Percentiles rank a stretch among this genome's conserved stretches.
phyloP scores from a whole-genome alignment of 2,797 vertebrate species.

The Forpus xanthops region DNA sequence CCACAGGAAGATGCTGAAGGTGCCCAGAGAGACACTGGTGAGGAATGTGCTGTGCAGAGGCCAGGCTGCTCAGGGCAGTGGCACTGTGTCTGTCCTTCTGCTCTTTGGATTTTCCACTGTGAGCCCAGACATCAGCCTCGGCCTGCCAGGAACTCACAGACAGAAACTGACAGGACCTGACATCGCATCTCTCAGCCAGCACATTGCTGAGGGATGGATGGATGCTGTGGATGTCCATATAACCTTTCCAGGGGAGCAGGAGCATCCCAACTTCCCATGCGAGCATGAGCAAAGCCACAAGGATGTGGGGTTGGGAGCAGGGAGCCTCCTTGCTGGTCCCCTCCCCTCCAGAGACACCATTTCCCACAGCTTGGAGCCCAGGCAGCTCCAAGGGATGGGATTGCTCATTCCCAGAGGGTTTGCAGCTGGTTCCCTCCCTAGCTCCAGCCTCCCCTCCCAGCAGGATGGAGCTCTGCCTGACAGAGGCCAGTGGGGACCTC shows the following conservation, averaged over 20 bases:
- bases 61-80: fast-evolving
- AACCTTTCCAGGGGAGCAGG: neutral
- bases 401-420: neutral
- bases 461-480: neutral
- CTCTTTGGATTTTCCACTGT: neutral
- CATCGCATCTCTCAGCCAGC: neutral
- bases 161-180: neutral
- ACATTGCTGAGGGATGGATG: neutral
- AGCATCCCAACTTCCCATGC: neutral
- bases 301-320: fast-evolving
- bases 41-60: neutral
- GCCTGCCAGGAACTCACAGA: neutral
- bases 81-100: neutral
- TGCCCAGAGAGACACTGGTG: neutral
- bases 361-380: neutral
- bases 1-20: neutral
- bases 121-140: fast-evolving
- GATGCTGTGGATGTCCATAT: neutral
- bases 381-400: neutral
- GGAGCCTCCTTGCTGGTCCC: neutral
- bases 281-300: fast-evolving
- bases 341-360: neutral
- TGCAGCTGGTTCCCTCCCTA: neutral
- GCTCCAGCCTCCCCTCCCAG: neutral
- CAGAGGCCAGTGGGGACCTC: neutral